Percentiles rank a stretch among this genome's conserved stretches.
Conservation (phyloP, 2,888 invertebrate genomes). For the Venusia cambrica region DNA sequence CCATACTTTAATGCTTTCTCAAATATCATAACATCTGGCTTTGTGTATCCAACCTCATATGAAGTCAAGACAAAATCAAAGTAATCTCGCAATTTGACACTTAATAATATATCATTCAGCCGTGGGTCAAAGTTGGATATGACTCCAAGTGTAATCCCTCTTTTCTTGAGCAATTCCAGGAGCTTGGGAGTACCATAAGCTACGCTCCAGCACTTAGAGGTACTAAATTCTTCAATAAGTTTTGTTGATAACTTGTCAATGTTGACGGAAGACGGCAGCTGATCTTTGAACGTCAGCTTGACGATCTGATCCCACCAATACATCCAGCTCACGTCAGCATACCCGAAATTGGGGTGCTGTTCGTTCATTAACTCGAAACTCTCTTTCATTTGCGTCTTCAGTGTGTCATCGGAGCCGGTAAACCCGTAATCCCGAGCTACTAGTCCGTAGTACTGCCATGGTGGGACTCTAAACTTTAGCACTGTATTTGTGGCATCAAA, state of each 20-base stretch:
- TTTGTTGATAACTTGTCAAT: slow-evolving; percentile 72
- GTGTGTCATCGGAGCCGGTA: slow-evolving; percentile 70
- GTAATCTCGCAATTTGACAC: slow-evolving; percentile 83
- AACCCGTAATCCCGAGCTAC: slow-evolving; percentile 87
- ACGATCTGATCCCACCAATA: slow-evolving; percentile 92
- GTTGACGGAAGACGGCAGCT: slow-evolving; percentile 50
- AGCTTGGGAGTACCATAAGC: slow-evolving; percentile 84
- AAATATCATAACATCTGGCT: slow-evolving; percentile 89
- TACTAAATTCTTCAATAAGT: slow-evolving; percentile 86
- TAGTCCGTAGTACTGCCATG: slow-evolving; percentile 88
- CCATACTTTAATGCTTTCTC: slow-evolving; percentile 78
- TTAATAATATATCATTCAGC: slow-evolving; percentile 84
- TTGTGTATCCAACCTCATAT: slow-evolving; percentile 86
- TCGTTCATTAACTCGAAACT: slow-evolving; percentile 84
- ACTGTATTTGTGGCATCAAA: slow-evolving; percentile 95
- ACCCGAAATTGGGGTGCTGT: slow-evolving; percentile 91
- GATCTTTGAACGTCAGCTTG: slow-evolving; percentile 81
- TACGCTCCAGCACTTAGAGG: slow-evolving; percentile 86
- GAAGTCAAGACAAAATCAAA: slow-evolving; percentile 92
- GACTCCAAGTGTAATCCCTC: slow-evolving; percentile 83
- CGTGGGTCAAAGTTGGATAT: slow-evolving; percentile 95
- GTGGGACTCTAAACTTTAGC: slow-evolving; percentile 84
- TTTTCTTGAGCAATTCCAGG: slow-evolving; percentile 79
- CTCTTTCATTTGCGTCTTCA: slow-evolving; percentile 83
- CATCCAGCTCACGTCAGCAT: slow-evolving; percentile 85